Evolutionary conservation across 92 coral and sea anemone genomes (phyloP).

Genomic region (Muricea muricata): DNA sequence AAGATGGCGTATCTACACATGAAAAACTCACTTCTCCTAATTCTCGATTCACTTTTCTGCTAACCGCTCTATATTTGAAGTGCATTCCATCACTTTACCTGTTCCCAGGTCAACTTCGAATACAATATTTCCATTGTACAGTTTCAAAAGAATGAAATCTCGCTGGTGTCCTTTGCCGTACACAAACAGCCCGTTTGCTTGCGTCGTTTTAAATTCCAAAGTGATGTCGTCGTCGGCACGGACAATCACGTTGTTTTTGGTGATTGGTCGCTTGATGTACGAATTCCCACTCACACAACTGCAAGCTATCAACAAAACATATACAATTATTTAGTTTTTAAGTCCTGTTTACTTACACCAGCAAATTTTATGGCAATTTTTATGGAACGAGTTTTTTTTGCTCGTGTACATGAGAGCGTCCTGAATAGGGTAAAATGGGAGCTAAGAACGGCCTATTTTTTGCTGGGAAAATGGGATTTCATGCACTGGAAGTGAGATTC

Average conservation of each 20-base stretch:
- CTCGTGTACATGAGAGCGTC: no score
- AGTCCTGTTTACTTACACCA: neutral
- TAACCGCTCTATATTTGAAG: no score
- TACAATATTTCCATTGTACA: conserved; percentile 72
- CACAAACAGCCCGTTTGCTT: conserved; percentile 72
- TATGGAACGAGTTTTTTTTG: no score
- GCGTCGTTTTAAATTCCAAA: conserved; percentile 74
- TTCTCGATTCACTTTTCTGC: no score
- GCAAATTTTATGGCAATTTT: no score
- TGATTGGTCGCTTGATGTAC: conserved; percentile 63
- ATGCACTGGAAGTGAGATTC: no score
- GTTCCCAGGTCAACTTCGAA: conserved; percentile 87
- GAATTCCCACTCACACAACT: conserved; percentile 71
- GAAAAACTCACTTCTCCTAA: no score
- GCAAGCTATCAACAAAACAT: conserved; percentile 68
- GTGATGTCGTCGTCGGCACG: conserved; percentile 69
- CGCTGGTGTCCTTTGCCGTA: conserved; percentile 74
- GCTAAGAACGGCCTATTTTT: no score
- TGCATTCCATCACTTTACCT: conserved; percentile 57
- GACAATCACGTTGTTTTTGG: conserved; percentile 63
- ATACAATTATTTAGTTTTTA: neutral
- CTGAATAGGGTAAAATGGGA: no score
- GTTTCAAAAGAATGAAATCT: conserved; percentile 79
- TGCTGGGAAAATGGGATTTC: no score
- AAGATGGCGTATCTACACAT: no score